A percentile compares a stretch with the other conserved stretches of the same genome.
Evolutionary conservation across 1,140 invertebrate species (phyloP).

Genomic region (Scaptomyza hsui): DNA sequence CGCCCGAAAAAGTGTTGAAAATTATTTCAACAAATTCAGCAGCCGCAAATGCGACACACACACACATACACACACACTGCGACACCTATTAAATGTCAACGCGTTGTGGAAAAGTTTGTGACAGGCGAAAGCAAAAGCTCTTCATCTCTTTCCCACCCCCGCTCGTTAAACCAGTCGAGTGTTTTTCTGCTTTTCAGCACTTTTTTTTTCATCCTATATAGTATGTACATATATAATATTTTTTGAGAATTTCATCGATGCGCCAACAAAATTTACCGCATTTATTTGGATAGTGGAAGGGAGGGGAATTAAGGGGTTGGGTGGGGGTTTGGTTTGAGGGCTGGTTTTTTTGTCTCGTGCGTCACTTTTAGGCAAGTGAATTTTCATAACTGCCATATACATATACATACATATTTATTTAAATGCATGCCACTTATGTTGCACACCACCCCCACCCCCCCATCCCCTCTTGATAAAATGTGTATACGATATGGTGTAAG

Average conservation of each 20-base stretch:
- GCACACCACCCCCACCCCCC: background rate
- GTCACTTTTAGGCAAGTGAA: constrained; percentile 5
- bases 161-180: background rate
- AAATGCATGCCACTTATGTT: constrained; percentile 3
- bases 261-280: constrained; percentile 25
- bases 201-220: background rate
- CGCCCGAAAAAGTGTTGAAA: constrained; percentile 33
- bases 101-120: constrained; percentile 31
- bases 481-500: background rate
- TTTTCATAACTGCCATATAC: constrained; percentile 52
- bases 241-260: constrained; percentile 38
- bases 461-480: no score
- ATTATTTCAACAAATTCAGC: constrained; percentile 53
- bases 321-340: no score
- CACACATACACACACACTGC: constrained; percentile 10
- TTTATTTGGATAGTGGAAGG: constrained; percentile 5
- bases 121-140: constrained; percentile 30
- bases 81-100: constrained; percentile 49
- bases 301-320: background rate
- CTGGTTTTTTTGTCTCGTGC: background rate
- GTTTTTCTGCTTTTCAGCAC: constrained; percentile 1
- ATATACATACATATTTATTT: constrained; percentile 25
- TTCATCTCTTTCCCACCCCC: background rate
- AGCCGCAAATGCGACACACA: constrained; percentile 28
- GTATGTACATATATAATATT: background rate